Percentiles rank a stretch among this genome's conserved stretches.
Evolutionary conservation across 2,888 invertebrate genomes (phyloP).

Genomic region (Epistrophe grossulariae): DNA sequence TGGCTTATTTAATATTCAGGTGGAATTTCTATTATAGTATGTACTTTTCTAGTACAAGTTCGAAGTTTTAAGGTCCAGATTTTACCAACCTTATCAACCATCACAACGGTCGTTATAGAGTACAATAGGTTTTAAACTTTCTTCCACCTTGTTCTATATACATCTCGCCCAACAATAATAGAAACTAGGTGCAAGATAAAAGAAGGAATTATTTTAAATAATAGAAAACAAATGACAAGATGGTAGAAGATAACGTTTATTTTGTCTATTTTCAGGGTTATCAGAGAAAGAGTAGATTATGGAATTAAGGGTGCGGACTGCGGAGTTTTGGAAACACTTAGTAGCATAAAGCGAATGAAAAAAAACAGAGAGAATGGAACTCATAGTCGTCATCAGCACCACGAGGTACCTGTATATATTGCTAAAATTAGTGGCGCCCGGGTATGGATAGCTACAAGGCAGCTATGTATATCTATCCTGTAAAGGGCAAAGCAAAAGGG

Average conservation of each 20-base stretch:
- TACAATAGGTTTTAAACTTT: neutral
- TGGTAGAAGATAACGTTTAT: conserved; percentile 62
- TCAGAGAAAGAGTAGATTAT: conserved; percentile 53
- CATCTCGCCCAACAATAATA: conserved; percentile 36
- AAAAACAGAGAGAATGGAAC: neutral
- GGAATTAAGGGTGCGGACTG: conserved; percentile 39
- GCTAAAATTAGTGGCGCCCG: conserved; percentile 51
- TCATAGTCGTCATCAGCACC: conserved; percentile 29
- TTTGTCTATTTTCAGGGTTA: conserved; percentile 45
- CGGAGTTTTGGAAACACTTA: neutral
- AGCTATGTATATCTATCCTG: neutral
- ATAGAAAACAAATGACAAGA: conserved; percentile 69
- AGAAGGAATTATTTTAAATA: conserved; percentile 71
- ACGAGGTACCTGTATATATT: neutral
- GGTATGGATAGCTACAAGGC: conserved; percentile 5
- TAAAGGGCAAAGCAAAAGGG: neutral
- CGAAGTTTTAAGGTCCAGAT: neutral
- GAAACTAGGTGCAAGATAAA: conserved; percentile 68
- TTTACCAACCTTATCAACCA: neutral
- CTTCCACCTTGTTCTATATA: conserved; percentile 19
- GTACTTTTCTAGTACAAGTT: too few species aligned
- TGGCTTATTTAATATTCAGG: too few species aligned
- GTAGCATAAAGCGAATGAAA: neutral
- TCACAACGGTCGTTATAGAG: neutral
- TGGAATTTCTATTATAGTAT: too few species aligned